Percentiles rank a stretch among this genome's conserved stretches.
Conservation (phyloP, 2,797 vertebrate species). For the Alectoris magna region DNA sequence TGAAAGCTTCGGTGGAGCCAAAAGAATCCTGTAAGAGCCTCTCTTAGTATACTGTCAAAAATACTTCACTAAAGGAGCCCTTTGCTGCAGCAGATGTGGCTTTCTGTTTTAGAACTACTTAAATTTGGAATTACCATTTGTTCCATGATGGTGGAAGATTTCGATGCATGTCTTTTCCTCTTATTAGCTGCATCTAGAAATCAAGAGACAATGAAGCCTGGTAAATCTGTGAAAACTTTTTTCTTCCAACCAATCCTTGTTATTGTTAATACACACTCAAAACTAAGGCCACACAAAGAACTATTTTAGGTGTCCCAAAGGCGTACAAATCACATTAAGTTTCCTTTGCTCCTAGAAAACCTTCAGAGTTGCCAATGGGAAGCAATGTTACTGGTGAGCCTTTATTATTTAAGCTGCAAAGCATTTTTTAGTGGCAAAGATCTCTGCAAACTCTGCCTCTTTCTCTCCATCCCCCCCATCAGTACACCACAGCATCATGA, state of each 20-base stretch:
- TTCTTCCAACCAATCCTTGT: neutral
- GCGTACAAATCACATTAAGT: neutral
- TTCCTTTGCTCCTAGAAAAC: neutral
- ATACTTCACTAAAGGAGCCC: neutral
- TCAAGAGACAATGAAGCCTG: neutral
- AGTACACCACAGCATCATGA: neutral
- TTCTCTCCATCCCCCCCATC: neutral
- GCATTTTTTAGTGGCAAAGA: neutral
- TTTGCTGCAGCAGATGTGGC: neutral
- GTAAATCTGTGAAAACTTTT: neutral
- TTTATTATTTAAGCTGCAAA: neutral
- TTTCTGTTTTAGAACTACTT: neutral
- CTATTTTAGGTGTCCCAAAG: neutral
- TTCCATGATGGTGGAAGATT: neutral
- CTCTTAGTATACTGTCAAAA: neutral
- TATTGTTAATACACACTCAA: neutral
- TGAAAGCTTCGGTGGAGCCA: neutral
- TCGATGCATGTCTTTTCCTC: neutral
- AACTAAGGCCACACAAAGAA: neutral
- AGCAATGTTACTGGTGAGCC: neutral
- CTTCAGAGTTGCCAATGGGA: neutral
- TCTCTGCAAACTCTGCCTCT: neutral
- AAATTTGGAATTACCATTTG: constrained; percentile 63
- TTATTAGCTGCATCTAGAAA: constrained; percentile 54
- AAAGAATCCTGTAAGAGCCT: neutral